A percentile compares a stretch with the other conserved stretches of the same genome.
These are phyloP conservation scores for Colletes latitarsis DNA, from an alignment of 1,140 invertebrate genomes.

Conservation along the genomic window DNA sequence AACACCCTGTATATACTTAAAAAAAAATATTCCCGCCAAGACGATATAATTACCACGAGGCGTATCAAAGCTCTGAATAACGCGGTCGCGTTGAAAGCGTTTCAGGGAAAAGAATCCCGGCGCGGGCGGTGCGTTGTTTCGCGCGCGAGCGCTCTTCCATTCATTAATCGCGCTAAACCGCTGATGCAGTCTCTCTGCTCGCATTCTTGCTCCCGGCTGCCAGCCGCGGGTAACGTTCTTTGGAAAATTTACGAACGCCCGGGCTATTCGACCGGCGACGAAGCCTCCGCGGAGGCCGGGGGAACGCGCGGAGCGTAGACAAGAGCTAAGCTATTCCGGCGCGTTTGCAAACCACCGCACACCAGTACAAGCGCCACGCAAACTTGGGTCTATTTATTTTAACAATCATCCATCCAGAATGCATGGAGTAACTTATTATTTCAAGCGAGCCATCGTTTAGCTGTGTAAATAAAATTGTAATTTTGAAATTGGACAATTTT, in stretches of 20 bases:
- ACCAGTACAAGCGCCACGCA: too few species aligned
- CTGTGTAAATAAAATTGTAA: too few species aligned
- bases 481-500: too few species aligned
- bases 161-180: constrained; percentile 5
- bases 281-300: neutral
- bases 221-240: constrained; percentile 1
- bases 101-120: neutral
- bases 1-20: too few species aligned
- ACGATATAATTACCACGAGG: constrained; percentile 15
- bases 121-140: neutral
- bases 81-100: neutral
- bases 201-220: neutral
- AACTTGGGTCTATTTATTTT: too few species aligned
- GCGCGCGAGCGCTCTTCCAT: neutral
- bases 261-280: neutral
- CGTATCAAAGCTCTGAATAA: neutral
- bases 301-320: neutral
- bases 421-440: too few species aligned
- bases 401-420: too few species aligned
- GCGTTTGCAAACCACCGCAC: too few species aligned
- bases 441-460: too few species aligned
- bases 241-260: constrained; percentile 1
- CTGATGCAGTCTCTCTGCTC: neutral
- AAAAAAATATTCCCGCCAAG: too few species aligned
- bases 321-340: constrained; percentile 22